These are phyloP conservation scores for Puntigrus tetrazona DNA, from an alignment of 2,113 vertebrate species.

Conservation along the genomic window DNA sequence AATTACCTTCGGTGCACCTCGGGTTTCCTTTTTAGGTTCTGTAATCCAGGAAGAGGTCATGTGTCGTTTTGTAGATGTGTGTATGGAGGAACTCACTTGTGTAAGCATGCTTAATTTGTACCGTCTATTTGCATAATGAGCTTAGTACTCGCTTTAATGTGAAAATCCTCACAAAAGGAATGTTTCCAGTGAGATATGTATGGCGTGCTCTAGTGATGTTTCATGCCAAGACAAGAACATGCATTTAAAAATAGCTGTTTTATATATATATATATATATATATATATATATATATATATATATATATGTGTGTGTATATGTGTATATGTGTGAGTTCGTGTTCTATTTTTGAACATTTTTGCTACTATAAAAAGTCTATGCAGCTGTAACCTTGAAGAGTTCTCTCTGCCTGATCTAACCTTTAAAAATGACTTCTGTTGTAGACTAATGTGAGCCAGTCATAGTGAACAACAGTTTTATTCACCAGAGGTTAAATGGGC, in stretches of 20 bases:
- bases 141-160: not conserved
- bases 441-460: not conserved
- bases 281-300: too few relatives aligned
- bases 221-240: not conserved
- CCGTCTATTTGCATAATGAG: slow-evolving; percentile 11
- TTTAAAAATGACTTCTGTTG: not conserved
- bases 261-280: too few relatives aligned
- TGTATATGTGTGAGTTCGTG: too few relatives aligned
- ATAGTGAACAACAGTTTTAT: not conserved
- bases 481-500: not conserved
- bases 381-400: not conserved
- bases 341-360: not conserved
- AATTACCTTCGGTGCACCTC: not conserved
- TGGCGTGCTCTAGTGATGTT: not conserved
- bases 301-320: too few relatives aligned
- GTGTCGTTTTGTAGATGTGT: not conserved
- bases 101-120: not conserved
- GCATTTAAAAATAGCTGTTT: not conserved
- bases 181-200: not conserved
- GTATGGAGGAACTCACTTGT: not conserved
- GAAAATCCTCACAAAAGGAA: not conserved
- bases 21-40: not conserved
- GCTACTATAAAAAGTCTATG: not conserved
- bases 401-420: not conserved
- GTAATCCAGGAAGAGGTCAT: not conserved